Evolutionary conservation across 2,113 vertebrate genomes (phyloP).

Genomic region (Brachionichthys hirsutus): DNA sequence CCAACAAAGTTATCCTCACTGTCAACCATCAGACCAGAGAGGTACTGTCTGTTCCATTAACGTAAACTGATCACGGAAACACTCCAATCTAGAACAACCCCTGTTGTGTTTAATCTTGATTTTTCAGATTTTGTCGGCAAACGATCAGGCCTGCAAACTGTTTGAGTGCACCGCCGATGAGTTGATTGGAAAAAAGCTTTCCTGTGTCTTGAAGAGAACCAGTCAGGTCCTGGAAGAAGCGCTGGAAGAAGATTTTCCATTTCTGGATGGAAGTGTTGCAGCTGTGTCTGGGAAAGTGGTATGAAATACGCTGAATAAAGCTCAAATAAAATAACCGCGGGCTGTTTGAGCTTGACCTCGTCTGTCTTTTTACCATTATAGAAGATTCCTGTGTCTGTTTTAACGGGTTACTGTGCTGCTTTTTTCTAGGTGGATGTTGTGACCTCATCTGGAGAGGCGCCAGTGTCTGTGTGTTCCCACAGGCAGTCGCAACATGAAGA

Average conservation of each 20-base stretch:
- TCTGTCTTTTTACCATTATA: background rate
- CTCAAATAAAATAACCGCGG: background rate
- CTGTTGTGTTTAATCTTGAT: background rate
- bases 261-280: conserved; percentile 66
- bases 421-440: conserved; percentile 81
- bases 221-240: conserved; percentile 76
- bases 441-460: conserved; percentile 73
- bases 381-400: background rate
- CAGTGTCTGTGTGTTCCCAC: conserved; percentile 82
- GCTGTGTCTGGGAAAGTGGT: conserved; percentile 87
- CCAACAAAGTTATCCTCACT: conserved; percentile 83
- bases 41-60: conserved; percentile 63
- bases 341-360: background rate
- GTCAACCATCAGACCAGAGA: conserved; percentile 80
- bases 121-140: conserved; percentile 86
- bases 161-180: conserved; percentile 81
- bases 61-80: background rate
- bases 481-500: conserved; percentile 62
- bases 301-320: conserved; percentile 23
- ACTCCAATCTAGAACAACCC: too few relatives aligned
- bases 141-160: conserved; percentile 84
- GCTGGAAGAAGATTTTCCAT: conserved; percentile 76
- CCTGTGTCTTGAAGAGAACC: conserved; percentile 80
- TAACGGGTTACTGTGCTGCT: background rate
- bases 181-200: conserved; percentile 83